Percentiles rank a stretch among this genome's conserved stretches.
These are phyloP conservation scores for Drosophila ochracea DNA, from an alignment of 2,888 invertebrate genomes.

Conservation along the genomic window DNA sequence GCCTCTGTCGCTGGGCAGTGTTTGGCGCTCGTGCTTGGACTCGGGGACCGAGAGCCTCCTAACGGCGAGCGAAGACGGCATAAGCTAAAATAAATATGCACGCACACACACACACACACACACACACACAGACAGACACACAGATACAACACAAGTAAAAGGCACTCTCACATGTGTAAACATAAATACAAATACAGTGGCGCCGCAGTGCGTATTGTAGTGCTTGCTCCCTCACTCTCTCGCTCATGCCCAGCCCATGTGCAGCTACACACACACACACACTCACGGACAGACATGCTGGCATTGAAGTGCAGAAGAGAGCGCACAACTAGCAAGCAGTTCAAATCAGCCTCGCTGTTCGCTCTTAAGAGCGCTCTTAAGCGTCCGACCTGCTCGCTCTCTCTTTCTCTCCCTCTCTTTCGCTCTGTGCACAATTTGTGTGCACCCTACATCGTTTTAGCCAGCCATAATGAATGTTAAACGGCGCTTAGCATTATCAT, in stretches of 20 bases:
- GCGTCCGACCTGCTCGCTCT: not conserved
- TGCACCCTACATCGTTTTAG: not conserved
- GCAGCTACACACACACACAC: constrained; percentile 26
- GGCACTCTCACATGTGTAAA: constrained; percentile 22
- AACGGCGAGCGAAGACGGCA: constrained; percentile 49
- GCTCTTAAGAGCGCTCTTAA: constrained; percentile 24
- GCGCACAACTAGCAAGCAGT: constrained; percentile 47
- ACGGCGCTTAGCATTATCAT: not conserved
- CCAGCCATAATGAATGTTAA: not conserved
- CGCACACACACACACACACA: constrained; percentile 32
- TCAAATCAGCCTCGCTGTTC: constrained; percentile 16
- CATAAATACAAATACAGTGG: constrained; percentile 27
- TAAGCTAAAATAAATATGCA: constrained; percentile 58
- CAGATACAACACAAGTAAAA: constrained; percentile 19
- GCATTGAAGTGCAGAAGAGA: constrained; percentile 27
- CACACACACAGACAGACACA: constrained; percentile 23
- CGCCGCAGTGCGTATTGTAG: constrained; percentile 65
- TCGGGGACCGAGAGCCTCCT: constrained; percentile 44
- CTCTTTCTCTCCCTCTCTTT: not conserved
- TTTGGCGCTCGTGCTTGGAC: constrained; percentile 66
- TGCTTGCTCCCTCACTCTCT: constrained; percentile 70
- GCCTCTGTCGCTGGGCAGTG: constrained; percentile 39
- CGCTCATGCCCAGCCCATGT: constrained; percentile 57
- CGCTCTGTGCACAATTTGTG: not conserved
- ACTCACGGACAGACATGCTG: constrained; percentile 7